Conservation (phyloP, 2,113 vertebrate genomes). For the Illadopsis cleaveri region DNA sequence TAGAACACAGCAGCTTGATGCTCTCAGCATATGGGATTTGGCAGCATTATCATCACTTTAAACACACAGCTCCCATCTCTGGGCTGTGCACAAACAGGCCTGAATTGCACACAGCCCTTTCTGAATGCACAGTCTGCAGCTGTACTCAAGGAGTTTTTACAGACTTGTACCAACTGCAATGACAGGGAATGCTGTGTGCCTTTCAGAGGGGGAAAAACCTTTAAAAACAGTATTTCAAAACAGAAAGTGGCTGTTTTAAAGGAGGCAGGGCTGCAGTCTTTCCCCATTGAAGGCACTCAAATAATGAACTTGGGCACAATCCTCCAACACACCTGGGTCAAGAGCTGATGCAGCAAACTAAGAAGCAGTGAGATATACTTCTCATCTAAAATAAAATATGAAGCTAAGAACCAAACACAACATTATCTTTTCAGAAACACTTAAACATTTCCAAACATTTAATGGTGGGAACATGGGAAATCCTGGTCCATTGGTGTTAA, state of each 20-base stretch:
- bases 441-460: not conserved
- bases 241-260: not conserved
- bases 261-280: not conserved
- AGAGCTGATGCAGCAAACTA: not conserved
- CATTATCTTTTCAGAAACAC: not conserved
- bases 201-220: not conserved
- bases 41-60: not conserved
- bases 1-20: not conserved
- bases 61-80: not conserved
- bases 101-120: not conserved
- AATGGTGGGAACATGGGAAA: not conserved
- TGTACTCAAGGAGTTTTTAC: not conserved
- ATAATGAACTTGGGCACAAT: not conserved
- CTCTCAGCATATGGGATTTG: not conserved
- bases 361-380: not conserved
- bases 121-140: not conserved
- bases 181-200: not conserved
- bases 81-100: not conserved
- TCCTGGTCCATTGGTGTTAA: not conserved
- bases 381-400: not conserved
- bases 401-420: not conserved
- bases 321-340: not conserved
- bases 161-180: not conserved
- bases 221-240: not conserved
- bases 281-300: not conserved